Percentiles rank a stretch among this genome's conserved stretches.
These are phyloP conservation scores for Pelobates fuscus DNA, from an alignment of 2,113 vertebrate species.

Conservation along the genomic window DNA sequence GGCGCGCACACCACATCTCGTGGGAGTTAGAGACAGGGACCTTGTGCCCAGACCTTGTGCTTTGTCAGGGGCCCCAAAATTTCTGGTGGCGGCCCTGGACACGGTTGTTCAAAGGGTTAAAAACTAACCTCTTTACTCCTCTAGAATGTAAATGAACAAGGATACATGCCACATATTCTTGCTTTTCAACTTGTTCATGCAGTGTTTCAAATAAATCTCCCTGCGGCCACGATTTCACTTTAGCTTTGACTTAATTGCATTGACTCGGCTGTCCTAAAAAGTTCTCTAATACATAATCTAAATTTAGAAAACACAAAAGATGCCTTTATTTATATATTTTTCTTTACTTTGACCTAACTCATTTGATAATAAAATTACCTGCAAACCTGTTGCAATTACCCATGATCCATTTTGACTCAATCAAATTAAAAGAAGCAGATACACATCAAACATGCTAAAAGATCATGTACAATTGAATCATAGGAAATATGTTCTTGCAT, in stretches of 20 bases:
- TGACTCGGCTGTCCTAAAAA: conserved; percentile 33
- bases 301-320: conserved; percentile 32
- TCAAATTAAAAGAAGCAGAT: conserved; percentile 21
- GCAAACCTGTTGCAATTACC: conserved; percentile 16
- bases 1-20: too few relatives aligned
- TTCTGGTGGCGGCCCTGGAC: too few relatives aligned
- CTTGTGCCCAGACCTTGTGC: too few relatives aligned
- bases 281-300: conserved; percentile 25
- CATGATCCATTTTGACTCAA: conserved; percentile 1
- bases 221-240: conserved; percentile 36
- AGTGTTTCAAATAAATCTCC: conserved; percentile 39
- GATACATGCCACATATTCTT: conserved; percentile 19
- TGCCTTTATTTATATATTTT: conserved; percentile 1
- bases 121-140: background rate
- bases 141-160: background rate
- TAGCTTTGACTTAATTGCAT: conserved; percentile 40
- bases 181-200: background rate
- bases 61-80: too few relatives aligned
- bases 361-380: background rate
- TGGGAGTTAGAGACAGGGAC: too few relatives aligned
- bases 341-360: background rate
- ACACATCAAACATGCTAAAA: conserved; percentile 10
- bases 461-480: conserved; percentile 36
- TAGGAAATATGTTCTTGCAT: conserved; percentile 12
- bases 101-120: too few relatives aligned